A percentile compares a stretch with the other conserved stretches of the same genome.
These are phyloP conservation scores for Trichoplusia ni DNA, from an alignment of 1,140 invertebrate species.

Conservation along the genomic window DNA sequence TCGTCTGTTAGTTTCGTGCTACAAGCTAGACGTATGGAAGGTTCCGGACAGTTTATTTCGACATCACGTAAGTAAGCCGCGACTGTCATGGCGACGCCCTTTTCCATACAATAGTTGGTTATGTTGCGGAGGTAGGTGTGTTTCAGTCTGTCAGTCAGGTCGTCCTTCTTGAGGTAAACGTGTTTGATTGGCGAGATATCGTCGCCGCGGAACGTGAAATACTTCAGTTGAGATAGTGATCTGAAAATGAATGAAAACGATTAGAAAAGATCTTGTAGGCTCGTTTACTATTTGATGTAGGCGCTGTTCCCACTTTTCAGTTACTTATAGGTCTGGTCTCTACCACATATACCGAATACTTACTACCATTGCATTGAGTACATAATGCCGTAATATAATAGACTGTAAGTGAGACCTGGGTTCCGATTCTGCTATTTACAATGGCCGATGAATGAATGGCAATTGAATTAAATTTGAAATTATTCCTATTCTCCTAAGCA, in stretches of 20 bases:
- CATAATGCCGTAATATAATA: too few relatives aligned
- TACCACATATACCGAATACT: too few relatives aligned
- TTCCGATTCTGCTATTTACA: too few relatives aligned
- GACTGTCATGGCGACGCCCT: slow-evolving; percentile 84
- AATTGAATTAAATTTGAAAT: too few relatives aligned
- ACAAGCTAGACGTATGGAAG: slow-evolving; percentile 85
- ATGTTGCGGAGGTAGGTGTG: slow-evolving; percentile 84
- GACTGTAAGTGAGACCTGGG: too few relatives aligned
- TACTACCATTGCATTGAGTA: too few relatives aligned
- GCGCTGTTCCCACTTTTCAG: too few relatives aligned
- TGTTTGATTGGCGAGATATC: slow-evolving; percentile 90
- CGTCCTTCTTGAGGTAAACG: slow-evolving; percentile 84
- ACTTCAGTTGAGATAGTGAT: slow-evolving; percentile 76
- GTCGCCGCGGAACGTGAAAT: slow-evolving; percentile 83
- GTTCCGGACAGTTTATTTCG: slow-evolving; percentile 83
- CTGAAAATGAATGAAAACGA: slow-evolving; percentile 49
- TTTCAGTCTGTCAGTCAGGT: slow-evolving; percentile 79
- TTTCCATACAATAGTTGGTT: slow-evolving; percentile 82
- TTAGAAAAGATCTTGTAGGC: too few relatives aligned
- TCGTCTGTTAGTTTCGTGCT: slow-evolving; percentile 83
- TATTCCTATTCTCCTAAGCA: too few relatives aligned
- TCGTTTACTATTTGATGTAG: too few relatives aligned
- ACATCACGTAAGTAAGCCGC: slow-evolving; percentile 85
- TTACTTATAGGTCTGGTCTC: too few relatives aligned
- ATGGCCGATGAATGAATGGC: too few relatives aligned